phyloP scores from a whole-genome alignment of 1,140 invertebrate genomes.

The Drosophila trapezifrons region DNA sequence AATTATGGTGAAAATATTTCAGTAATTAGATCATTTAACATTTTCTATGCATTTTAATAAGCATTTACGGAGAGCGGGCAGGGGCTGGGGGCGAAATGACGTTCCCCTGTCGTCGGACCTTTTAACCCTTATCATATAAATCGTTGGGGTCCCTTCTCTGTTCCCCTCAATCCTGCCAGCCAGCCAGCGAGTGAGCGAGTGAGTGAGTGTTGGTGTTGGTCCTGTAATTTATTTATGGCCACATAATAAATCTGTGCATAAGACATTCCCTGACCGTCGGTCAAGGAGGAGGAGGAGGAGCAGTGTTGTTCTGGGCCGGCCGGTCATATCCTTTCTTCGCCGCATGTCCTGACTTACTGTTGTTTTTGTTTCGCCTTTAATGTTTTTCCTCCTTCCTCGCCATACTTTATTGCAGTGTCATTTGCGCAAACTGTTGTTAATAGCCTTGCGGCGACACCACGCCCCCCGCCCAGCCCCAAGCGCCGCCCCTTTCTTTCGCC shows the following conservation, averaged over 20 bases:
- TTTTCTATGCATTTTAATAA: slow-evolving; percentile 72
- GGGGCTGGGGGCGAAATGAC: not conserved
- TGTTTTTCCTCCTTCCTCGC: slow-evolving; percentile 48
- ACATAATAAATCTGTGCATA: slow-evolving; percentile 81
- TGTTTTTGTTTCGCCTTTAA: slow-evolving; percentile 61
- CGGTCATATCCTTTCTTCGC: slow-evolving; percentile 22
- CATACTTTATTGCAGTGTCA: slow-evolving; percentile 76
- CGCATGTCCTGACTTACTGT: slow-evolving; percentile 29
- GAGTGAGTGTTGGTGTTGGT: slow-evolving; percentile 35
- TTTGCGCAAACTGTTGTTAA: slow-evolving; percentile 81
- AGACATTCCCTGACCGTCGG: slow-evolving; percentile 63
- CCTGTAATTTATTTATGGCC: slow-evolving; percentile 81
- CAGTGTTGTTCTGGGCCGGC: too few species aligned
- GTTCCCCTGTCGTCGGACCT: slow-evolving; percentile 61
- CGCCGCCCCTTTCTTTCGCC: slow-evolving; percentile 9
- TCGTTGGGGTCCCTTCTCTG: slow-evolving; percentile 35
- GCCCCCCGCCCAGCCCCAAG: not conserved
- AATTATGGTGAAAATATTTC: slow-evolving; percentile 57
- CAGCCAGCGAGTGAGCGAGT: not conserved
- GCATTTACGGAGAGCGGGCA: slow-evolving; percentile 6
- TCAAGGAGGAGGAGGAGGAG: slow-evolving; percentile 7
- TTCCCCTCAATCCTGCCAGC: slow-evolving; percentile 8
- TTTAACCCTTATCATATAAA: slow-evolving; percentile 77
- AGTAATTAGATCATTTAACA: slow-evolving; percentile 72
- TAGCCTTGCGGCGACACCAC: slow-evolving; percentile 66